These are phyloP conservation scores for Cyphomyrmex costatus DNA, from an alignment of 1,140 invertebrate species.

Conservation along the genomic window DNA sequence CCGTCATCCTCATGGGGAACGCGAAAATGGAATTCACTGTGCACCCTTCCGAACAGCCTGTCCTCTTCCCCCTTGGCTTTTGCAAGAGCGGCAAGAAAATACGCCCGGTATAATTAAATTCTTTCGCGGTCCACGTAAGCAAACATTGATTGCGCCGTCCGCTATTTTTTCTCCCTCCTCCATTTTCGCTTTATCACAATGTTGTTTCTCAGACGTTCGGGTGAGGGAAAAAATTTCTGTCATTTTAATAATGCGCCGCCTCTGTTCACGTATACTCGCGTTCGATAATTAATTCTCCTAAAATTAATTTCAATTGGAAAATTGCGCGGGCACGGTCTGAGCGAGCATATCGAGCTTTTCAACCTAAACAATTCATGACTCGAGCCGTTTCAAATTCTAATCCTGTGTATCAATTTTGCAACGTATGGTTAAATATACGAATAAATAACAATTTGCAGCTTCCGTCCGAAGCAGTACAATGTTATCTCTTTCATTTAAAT, in stretches of 20 bases:
- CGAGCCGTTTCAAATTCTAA: not conserved
- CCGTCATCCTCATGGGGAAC: conserved; percentile 53
- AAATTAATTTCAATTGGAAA: conserved; percentile 40
- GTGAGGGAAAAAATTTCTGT: conserved; percentile 25
- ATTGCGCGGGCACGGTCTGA: not conserved
- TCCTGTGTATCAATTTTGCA: not conserved
- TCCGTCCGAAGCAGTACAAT: not conserved
- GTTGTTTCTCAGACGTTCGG: conserved; percentile 60
- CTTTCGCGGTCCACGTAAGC: conserved; percentile 62
- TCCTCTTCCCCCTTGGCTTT: conserved; percentile 20
- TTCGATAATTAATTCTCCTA: conserved; percentile 51
- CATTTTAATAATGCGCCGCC: conserved; percentile 54
- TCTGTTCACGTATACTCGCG: not conserved
- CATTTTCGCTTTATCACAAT: conserved; percentile 52
- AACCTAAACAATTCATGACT: conserved; percentile 31
- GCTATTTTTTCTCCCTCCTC: conserved; percentile 57
- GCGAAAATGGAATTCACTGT: conserved; percentile 62
- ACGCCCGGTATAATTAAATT: conserved; percentile 64
- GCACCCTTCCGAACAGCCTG: conserved; percentile 47
- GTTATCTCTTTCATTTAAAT: not conserved
- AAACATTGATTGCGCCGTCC: conserved; percentile 60
- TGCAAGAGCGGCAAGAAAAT: conserved; percentile 57
- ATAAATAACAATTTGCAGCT: conserved; percentile 33
- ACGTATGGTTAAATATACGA: not conserved
- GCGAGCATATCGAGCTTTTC: not conserved